These are phyloP conservation scores for Mionectes macconnelli DNA, from an alignment of 2,113 vertebrate species.

Conservation along the genomic window DNA sequence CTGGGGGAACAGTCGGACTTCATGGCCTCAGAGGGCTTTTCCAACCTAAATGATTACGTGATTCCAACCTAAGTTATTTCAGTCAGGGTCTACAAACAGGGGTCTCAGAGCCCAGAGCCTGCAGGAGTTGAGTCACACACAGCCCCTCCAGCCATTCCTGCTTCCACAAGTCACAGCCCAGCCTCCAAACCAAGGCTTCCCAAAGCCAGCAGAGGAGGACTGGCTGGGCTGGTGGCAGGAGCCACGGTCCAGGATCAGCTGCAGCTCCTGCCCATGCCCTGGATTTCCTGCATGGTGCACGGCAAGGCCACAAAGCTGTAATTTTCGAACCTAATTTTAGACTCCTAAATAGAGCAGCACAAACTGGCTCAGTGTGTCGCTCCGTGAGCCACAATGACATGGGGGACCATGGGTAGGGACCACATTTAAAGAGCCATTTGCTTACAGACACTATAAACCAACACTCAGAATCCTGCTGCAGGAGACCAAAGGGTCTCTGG, in stretches of 20 bases:
- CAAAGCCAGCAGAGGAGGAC: neutral
- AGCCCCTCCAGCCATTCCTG: neutral
- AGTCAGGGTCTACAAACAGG: accelerated
- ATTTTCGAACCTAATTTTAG: neutral
- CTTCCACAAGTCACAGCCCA: accelerated
- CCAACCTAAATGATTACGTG: neutral
- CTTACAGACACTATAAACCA: accelerated
- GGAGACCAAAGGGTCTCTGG: accelerated
- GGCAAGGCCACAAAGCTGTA: neutral
- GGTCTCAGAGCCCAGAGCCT: neutral
- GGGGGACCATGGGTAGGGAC: neutral
- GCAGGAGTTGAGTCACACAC: accelerated
- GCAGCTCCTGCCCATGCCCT: neutral
- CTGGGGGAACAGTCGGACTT: neutral
- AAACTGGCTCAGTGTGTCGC: accelerated
- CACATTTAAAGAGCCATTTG: neutral
- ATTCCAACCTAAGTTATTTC: accelerated
- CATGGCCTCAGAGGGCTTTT: neutral
- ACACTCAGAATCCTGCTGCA: accelerated
- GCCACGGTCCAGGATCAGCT: neutral
- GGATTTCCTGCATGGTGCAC: accelerated
- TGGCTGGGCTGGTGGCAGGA: neutral
- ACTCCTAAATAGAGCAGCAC: neutral
- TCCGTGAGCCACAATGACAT: neutral
- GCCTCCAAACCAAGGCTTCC: neutral